Evolutionary conservation across 2,113 vertebrate genomes (phyloP), one percentile per base, ranked within the genome.

Genomic region (Triplophysa rosa): DNA sequence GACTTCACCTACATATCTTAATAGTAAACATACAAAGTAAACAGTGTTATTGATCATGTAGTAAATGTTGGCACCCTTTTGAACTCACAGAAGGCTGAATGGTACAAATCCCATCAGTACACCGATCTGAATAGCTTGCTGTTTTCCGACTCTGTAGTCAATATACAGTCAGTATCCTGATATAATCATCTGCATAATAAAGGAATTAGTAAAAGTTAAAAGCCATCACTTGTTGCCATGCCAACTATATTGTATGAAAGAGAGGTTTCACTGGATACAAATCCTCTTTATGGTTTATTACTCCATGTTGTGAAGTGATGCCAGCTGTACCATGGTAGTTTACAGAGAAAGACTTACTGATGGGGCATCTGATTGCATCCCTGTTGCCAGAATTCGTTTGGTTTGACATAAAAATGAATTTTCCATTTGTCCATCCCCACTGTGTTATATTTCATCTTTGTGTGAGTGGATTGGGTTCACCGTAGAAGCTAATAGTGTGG

Each of bases 191-290:
- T 78, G 64, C 63, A 81, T 73, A 37, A 8, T 37, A 7, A 37
- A 37, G 33, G 24, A 56, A 45, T 61, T n/a, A 47, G 21, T 65
- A 58, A 83, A 66, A 61, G 62, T 23, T 65, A 82, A 78, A 81
- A 65, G 49, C 17, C 77, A 78, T 69, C 52, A 75, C 21, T 65
- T 47, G 62, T 82, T 84, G 17, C 66, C 47, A 79, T 79, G 64
- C 12, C 49, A 58, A 76, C 49, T 62, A 16, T 66, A 59, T 62
- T 37, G 33, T 8, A 8, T 37, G 29, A 65, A 49, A 67, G 49
- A 79, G 21, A 33, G 14, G 26, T 29, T 75, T 65, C 62, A 54
- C 17, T 67, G 24, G 26, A n/a, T 37, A 11, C 42, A 62, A 64
- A 37, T 45, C 42, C 42, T 45, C 5, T 37, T 37, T 37, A 37